Evolutionary conservation across 2,888 invertebrate species (phyloP).

Genomic region (Trichogramma evanescens): DNA sequence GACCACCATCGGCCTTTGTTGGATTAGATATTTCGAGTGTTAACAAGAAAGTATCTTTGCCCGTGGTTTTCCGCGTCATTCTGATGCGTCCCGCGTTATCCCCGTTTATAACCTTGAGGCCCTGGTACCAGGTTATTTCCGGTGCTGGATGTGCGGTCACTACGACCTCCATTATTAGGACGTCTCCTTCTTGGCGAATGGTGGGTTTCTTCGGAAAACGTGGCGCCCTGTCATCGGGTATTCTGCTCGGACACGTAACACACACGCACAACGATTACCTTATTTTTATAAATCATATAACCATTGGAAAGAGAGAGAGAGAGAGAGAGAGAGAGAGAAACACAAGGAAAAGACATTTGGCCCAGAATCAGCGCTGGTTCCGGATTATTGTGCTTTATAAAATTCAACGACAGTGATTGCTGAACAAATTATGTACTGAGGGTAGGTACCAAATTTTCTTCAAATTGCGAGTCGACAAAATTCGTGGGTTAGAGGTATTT

Average conservation of each 20-base stretch:
- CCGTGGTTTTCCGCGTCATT: conserved; percentile 82
- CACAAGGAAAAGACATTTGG: too few species aligned
- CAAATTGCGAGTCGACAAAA: too few species aligned
- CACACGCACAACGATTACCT: neutral
- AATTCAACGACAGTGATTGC: too few species aligned
- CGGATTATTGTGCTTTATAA: too few species aligned
- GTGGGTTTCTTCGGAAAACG: conserved; percentile 96
- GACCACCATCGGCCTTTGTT: conserved; percentile 92
- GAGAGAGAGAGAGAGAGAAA: conserved; percentile 4
- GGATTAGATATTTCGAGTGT: conserved; percentile 93
- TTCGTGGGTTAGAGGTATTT: too few species aligned
- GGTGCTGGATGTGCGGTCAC: conserved; percentile 93
- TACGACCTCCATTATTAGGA: conserved; percentile 91
- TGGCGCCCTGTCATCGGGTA: conserved; percentile 91
- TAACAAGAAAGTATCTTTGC: conserved; percentile 85
- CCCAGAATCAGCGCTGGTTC: too few species aligned
- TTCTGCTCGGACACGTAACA: conserved; percentile 55
- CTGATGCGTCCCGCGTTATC: conserved; percentile 75
- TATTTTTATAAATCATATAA: neutral
- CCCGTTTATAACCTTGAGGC: conserved; percentile 67
- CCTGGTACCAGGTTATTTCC: conserved; percentile 93
- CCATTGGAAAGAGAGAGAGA: neutral
- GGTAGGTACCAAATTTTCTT: too few species aligned
- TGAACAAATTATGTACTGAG: too few species aligned
- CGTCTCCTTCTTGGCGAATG: conserved; percentile 87